These are phyloP conservation scores for Anthopleura sola DNA, from an alignment of 64 coral and sea anemone genomes.

Conservation along the genomic window DNA sequence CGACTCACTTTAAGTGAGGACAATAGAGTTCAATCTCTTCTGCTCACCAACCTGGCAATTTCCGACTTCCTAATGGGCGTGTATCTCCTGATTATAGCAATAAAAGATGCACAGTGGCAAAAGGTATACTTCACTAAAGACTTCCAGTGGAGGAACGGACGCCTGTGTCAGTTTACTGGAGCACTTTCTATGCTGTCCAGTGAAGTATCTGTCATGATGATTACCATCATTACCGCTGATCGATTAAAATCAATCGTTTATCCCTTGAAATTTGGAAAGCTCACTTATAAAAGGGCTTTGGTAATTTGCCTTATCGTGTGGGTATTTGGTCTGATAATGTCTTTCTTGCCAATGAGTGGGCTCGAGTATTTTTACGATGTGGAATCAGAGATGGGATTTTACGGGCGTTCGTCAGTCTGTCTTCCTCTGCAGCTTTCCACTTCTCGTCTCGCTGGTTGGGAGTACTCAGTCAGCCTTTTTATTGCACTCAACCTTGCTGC, in stretches of 20 bases:
- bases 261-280: constrained; percentile 22
- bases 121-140: constrained; percentile 61
- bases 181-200: constrained; percentile 49
- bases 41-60: constrained; percentile 49
- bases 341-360: constrained; percentile 21
- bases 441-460: constrained; percentile 44
- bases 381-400: constrained; percentile 20
- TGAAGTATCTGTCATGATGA: constrained; percentile 48
- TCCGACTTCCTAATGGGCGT: constrained; percentile 62
- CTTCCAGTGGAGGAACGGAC: constrained; percentile 28
- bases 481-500: constrained; percentile 40
- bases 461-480: constrained; percentile 36
- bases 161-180: constrained; percentile 33
- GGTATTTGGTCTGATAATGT: constrained; percentile 28
- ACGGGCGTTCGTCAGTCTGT: constrained; percentile 53
- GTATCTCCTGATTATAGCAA: constrained; percentile 55
- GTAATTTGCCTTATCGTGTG: not conserved
- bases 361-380: constrained; percentile 43
- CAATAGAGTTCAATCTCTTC: constrained; percentile 41
- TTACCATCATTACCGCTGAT: constrained; percentile 54
- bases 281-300: not conserved
- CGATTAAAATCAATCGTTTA: constrained; percentile 51
- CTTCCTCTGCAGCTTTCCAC: constrained; percentile 58
- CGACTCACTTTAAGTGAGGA: constrained; percentile 28
- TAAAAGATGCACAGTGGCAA: constrained; percentile 58